phyloP scores from a whole-genome alignment of 2,888 invertebrate genomes.

The Tanypteryx hageni region DNA sequence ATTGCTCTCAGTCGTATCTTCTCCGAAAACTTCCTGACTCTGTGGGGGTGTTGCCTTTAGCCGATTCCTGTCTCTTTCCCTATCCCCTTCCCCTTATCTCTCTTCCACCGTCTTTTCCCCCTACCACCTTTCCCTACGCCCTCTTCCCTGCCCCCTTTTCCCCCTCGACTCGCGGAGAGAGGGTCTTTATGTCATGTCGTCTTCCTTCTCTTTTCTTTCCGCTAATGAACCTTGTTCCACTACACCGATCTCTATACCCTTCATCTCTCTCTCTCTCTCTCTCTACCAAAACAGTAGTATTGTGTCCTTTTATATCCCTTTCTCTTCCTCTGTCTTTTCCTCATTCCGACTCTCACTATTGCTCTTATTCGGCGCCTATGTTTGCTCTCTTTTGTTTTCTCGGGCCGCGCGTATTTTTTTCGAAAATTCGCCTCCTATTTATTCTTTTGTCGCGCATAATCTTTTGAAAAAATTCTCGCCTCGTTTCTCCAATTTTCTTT shows the following conservation, averaged over 20 bases:
- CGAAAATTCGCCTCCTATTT: background rate
- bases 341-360: background rate
- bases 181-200: background rate
- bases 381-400: constrained; percentile 6
- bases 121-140: background rate
- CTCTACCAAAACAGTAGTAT: background rate
- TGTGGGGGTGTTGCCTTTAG: background rate
- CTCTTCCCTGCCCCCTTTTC: background rate
- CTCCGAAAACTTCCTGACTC: background rate
- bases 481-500: constrained; percentile 4
- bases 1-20: background rate
- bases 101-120: background rate
- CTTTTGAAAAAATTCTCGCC: constrained; percentile 5
- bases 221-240: constrained; percentile 9
- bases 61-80: background rate
- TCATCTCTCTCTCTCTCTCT: background rate
- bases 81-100: background rate
- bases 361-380: background rate
- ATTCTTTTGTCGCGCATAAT: constrained; percentile 12
- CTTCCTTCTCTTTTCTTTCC: background rate
- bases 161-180: background rate
- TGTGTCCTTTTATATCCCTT: background rate
- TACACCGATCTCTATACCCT: background rate
- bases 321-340: background rate
- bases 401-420: background rate